Evolutionary conservation across 2,797 vertebrate species (phyloP).

Genomic region (Austrolebias charrua): DNA sequence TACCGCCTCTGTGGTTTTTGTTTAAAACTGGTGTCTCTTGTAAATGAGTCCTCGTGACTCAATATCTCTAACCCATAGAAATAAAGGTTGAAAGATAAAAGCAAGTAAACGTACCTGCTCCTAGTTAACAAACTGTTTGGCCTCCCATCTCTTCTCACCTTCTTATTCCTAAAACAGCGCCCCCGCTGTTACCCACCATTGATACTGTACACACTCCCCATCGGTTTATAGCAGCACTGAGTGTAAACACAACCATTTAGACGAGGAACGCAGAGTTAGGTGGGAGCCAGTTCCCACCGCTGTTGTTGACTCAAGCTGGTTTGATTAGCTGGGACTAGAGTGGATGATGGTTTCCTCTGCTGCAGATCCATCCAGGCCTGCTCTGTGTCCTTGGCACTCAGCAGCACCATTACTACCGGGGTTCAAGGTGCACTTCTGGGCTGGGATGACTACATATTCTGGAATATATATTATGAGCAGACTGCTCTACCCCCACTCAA

Average conservation of each 20-base stretch:
- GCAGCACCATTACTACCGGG: slow-evolving; percentile 26
- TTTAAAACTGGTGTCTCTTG: too few relatives aligned
- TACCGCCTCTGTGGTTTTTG: too few relatives aligned
- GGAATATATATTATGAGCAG: slow-evolving; percentile 41
- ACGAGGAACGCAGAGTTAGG: slow-evolving; percentile 33
- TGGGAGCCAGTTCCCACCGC: slow-evolving; percentile 50
- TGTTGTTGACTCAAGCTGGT: slow-evolving; percentile 61
- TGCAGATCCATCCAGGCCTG: slow-evolving; percentile 45
- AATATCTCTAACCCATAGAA: too few relatives aligned
- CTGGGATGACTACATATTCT: slow-evolving; percentile 25
- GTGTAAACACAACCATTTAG: slow-evolving; percentile 58
- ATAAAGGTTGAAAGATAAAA: too few relatives aligned
- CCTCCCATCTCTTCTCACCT: slow-evolving; percentile 49
- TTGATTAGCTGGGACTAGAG: slow-evolving; percentile 53
- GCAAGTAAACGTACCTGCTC: too few relatives aligned
- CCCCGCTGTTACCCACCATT: slow-evolving; percentile 30
- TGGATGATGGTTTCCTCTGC: slow-evolving; percentile 63
- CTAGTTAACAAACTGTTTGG: background rate
- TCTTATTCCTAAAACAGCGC: slow-evolving; percentile 31
- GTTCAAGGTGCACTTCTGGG: slow-evolving; percentile 4
- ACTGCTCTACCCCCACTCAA: background rate
- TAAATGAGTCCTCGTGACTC: too few relatives aligned
- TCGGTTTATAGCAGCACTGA: slow-evolving; percentile 28
- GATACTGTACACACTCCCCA: slow-evolving; percentile 32
- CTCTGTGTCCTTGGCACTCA: slow-evolving; percentile 54